phyloP scores from a whole-genome alignment of 2,113 vertebrate genomes.

The Gymnocephalus cernua region DNA sequence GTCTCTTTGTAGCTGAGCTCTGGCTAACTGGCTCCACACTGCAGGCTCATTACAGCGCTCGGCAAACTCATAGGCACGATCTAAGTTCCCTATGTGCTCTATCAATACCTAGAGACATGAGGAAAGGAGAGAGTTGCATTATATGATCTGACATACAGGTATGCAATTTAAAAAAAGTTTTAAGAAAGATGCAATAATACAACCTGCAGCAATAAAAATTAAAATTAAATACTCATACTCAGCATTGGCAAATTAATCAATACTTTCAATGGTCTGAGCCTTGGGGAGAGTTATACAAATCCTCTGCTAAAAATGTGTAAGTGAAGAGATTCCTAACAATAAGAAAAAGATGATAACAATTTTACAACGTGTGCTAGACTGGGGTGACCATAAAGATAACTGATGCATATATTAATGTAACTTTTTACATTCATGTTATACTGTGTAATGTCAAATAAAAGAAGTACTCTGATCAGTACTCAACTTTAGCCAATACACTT shows the following conservation, averaged over 20 bases:
- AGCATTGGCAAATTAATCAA: neutral
- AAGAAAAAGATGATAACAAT: neutral
- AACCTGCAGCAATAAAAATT: neutral
- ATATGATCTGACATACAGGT: neutral
- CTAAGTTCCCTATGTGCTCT: slow-evolving; percentile 91
- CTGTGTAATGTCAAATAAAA: neutral
- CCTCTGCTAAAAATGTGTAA: neutral
- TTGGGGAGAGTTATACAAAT: neutral
- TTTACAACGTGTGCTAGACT: neutral
- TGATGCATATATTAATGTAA: neutral
- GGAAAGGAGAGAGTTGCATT: neutral
- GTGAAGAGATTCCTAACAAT: neutral
- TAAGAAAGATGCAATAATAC: neutral
- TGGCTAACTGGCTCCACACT: slow-evolving; percentile 92
- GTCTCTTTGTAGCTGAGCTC: slow-evolving; percentile 90
- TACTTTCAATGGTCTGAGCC: neutral
- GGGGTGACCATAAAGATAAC: neutral
- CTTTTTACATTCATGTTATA: neutral
- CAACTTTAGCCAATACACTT: neutral
- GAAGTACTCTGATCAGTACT: neutral
- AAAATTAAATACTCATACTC: neutral
- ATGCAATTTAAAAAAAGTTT: neutral
- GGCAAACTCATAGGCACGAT: slow-evolving; percentile 92
- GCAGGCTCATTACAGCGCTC: slow-evolving; percentile 91
- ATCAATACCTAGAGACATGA: slow-evolving; percentile 87